A percentile compares a stretch with the other conserved stretches of the same genome.
These are phyloP conservation scores for Umimayanthus chanpuru DNA, from an alignment of 92 coral and sea anemone genomes.

Conservation along the genomic window DNA sequence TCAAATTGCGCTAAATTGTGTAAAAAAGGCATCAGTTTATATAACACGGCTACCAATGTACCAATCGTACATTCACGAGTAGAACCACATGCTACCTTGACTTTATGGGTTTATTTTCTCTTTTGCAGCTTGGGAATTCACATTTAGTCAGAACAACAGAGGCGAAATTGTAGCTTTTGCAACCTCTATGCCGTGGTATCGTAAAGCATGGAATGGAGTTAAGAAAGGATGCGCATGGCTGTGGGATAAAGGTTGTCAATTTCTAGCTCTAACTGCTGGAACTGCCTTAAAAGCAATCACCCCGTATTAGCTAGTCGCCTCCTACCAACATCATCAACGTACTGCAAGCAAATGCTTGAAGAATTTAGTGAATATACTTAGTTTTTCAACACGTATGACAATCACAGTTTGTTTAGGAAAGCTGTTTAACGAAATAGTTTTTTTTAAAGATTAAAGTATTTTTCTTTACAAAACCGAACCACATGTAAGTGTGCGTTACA, in stretches of 20 bases:
- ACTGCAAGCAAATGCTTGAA: too few relatives aligned
- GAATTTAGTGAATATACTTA: too few relatives aligned
- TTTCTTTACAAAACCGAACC: too few relatives aligned
- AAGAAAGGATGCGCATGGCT: not conserved
- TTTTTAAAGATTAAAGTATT: too few relatives aligned
- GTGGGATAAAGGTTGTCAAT: not conserved
- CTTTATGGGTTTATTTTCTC: not conserved
- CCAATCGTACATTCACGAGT: not conserved
- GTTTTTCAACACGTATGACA: too few relatives aligned
- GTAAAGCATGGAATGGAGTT: conserved; percentile 2
- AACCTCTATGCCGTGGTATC: not conserved
- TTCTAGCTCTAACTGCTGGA: not conserved
- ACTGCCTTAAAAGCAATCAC: not conserved
- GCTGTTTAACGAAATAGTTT: too few relatives aligned
- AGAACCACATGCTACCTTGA: not conserved
- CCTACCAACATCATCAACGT: too few relatives aligned
- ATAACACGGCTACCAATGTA: too few relatives aligned
- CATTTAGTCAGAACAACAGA: not conserved
- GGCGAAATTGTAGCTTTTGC: not conserved
- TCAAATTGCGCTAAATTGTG: too few relatives aligned
- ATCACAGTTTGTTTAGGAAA: too few relatives aligned
- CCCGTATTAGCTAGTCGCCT: not conserved
- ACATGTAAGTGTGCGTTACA: too few relatives aligned
- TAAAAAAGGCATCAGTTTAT: too few relatives aligned
- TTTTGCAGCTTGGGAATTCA: not conserved